Conservation (phyloP, 1,140 invertebrate genomes). For the Helicoverpa armigera region DNA sequence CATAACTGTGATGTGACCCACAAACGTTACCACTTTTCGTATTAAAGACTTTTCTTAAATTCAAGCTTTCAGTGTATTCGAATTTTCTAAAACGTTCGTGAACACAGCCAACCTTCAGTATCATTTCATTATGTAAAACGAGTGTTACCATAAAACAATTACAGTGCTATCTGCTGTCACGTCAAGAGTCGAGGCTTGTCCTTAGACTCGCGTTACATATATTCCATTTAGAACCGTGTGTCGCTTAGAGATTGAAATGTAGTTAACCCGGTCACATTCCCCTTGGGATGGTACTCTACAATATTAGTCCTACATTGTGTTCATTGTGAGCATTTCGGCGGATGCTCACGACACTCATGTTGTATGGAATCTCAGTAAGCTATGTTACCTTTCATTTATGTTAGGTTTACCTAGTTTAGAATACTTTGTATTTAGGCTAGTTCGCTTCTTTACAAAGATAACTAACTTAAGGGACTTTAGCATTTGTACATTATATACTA, state of each 20-base stretch:
- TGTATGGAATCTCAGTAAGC: not conserved
- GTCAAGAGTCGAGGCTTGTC: not conserved
- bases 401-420: too few species aligned
- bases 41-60: not conserved
- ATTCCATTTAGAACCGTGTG: slow-evolving; percentile 23
- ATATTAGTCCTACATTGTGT: slow-evolving; percentile 14
- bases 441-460: too few species aligned
- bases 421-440: too few species aligned
- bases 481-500: too few species aligned
- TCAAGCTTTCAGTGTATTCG: not conserved
- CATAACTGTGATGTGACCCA: too few species aligned
- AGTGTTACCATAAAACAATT: not conserved
- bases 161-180: slow-evolving; percentile 11
- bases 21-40: too few species aligned
- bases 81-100: not conserved
- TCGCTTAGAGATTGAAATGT: slow-evolving; percentile 38
- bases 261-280: slow-evolving; percentile 35
- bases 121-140: not conserved
- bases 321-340: not conserved
- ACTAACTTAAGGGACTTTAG: too few species aligned
- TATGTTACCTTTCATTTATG: too few species aligned
- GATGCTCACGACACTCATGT: not conserved
- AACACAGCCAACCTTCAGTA: not conserved
- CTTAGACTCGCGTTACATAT: slow-evolving; percentile 18
- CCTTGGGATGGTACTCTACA: slow-evolving; percentile 2